Conservation (phyloP, 2,797 vertebrate genomes). For the Manis crassicaudata region DNA sequence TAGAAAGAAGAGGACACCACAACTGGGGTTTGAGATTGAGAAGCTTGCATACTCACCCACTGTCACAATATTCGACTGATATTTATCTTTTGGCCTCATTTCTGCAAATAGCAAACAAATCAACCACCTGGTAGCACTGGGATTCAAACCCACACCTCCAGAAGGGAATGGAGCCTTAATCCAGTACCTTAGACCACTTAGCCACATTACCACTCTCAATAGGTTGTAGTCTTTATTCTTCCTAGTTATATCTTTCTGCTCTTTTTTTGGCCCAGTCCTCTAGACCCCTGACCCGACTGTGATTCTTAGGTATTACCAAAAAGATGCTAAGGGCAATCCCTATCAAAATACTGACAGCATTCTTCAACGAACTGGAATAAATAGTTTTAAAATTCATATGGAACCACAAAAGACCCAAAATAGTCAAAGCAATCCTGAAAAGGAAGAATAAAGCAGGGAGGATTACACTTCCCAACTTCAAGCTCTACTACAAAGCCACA, state of each 20-base stretch:
- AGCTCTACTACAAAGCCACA: no score
- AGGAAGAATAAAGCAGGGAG: no score
- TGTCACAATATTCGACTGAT: no score
- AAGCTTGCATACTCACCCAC: not conserved
- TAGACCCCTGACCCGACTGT: not conserved
- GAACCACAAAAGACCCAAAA: no score
- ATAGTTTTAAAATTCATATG: no score
- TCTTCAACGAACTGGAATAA: no score
- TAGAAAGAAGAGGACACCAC: not conserved
- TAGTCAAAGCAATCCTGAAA: no score
- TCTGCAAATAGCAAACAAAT: not conserved
- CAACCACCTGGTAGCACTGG: constrained; percentile 67
- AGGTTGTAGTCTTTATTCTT: rapidly evolving
- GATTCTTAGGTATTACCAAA: not conserved
- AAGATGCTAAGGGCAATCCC: no score
- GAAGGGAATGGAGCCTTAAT: constrained; percentile 82
- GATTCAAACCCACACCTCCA: constrained; percentile 81
- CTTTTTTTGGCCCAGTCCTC: not conserved
- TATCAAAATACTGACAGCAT: no score
- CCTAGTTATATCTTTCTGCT: not conserved
- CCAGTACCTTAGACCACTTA: constrained; percentile 83
- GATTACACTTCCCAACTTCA: no score
- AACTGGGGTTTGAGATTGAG: not conserved
- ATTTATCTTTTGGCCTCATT: not conserved
- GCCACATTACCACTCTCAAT: constrained; percentile 73